These are phyloP conservation scores for Atta colombica DNA, from an alignment of 1,140 invertebrate species.

Conservation along the genomic window DNA sequence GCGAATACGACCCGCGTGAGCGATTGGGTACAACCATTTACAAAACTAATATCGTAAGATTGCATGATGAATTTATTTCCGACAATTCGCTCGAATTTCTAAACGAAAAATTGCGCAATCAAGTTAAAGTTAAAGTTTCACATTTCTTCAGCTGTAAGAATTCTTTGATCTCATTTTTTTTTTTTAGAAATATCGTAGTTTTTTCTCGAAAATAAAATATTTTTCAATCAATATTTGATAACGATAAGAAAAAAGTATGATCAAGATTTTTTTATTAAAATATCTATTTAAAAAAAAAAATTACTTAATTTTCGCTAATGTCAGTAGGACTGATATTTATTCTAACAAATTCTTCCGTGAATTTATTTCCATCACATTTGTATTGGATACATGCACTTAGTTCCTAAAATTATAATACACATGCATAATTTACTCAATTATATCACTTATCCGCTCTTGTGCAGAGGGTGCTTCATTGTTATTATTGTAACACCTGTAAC, in stretches of 20 bases:
- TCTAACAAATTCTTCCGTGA: conserved; percentile 48
- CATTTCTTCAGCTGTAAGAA: neutral
- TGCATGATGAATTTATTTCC: neutral
- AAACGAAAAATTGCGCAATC: neutral
- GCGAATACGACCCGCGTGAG: conserved; percentile 13
- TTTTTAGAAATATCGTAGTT: neutral
- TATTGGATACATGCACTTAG: conserved; percentile 5
- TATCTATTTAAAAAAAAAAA: neutral
- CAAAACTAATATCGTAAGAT: conserved; percentile 8
- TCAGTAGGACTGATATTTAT: conserved; percentile 20
- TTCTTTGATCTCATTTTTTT: neutral
- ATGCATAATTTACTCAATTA: conserved; percentile 47
- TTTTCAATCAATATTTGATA: too few species aligned
- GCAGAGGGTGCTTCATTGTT: conserved; percentile 14
- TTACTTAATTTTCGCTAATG: neutral
- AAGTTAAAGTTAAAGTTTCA: neutral
- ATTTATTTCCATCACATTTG: conserved; percentile 49
- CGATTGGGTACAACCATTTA: neutral
- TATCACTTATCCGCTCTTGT: conserved; percentile 16
- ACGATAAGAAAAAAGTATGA: neutral
- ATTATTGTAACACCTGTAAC: conserved; percentile 35
- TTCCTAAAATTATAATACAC: conserved; percentile 56
- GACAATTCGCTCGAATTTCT: neutral
- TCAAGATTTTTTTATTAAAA: neutral
- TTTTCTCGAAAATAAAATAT: neutral